phyloP scores from a whole-genome alignment of 2,113 vertebrate species.

The Isichthys henryi region DNA sequence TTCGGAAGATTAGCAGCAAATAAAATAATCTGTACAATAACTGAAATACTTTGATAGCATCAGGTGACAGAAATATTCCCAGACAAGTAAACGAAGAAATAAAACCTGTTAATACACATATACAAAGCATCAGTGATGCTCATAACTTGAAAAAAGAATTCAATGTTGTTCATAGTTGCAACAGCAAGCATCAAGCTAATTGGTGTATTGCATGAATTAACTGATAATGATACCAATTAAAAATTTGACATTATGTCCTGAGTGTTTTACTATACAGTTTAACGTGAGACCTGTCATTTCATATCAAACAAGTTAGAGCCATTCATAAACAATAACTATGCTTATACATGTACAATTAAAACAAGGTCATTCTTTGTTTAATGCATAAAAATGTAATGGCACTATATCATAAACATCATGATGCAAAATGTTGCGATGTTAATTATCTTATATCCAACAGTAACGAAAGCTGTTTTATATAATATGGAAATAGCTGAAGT shows the following conservation, averaged over 20 bases:
- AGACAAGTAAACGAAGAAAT: not conserved
- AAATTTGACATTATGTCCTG: slow-evolving; percentile 28
- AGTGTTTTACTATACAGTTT: slow-evolving; percentile 28
- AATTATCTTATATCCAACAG: not conserved
- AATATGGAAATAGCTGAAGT: not conserved
- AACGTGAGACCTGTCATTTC: slow-evolving; percentile 21
- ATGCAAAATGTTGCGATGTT: not conserved
- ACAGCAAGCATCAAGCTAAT: slow-evolving; percentile 22
- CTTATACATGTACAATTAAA: slow-evolving; percentile 3
- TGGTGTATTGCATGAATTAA: slow-evolving; percentile 31
- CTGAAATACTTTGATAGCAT: not conserved
- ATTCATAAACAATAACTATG: not conserved
- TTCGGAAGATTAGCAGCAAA: not conserved
- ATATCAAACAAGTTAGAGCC: not conserved
- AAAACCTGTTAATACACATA: not conserved
- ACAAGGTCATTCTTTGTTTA: slow-evolving; percentile 11
- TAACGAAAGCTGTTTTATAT: not conserved
- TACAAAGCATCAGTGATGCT: not conserved
- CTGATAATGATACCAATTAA: slow-evolving; percentile 32
- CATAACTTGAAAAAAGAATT: slow-evolving; percentile 24
- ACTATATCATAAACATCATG: not conserved
- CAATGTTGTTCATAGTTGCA: slow-evolving; percentile 27
- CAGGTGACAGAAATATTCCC: not conserved
- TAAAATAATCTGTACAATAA: not conserved
- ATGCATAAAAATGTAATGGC: not conserved